Evolutionary conservation across 2,113 vertebrate species (phyloP), one percentile per base, ranked within the genome.

Genomic region (Accipiter cooperii): DNA sequence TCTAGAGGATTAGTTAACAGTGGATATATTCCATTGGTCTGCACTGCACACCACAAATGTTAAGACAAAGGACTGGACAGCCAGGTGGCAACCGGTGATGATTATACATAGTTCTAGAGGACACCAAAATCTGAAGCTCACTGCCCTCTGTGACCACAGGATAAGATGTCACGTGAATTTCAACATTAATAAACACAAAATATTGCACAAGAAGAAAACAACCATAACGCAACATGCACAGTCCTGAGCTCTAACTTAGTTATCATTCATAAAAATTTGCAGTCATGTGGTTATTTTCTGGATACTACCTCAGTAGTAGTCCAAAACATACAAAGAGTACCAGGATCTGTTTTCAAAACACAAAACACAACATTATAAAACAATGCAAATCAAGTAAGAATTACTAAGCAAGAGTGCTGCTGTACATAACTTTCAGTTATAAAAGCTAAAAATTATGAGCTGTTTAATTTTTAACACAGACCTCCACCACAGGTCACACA

Each of bases 191-290:
- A 51, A 76, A 69, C 10, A 54, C 20, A 17, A 84, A 92, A 31
- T 57, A 79, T 5, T 38, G 25, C 21, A 58, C 38, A 83, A 29
- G 26, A 75, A 79, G 5, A 9, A 71, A 87, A 49, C 36, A 65
- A 36, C 5, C 3, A 0, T 31, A 63, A 52, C 0, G 0, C 15
- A 51, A 77, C 22, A 25, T 17, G 33, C 46, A 46, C 22, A 57
- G 24, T 57, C 33, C 60, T 68, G 17, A 88, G n/a, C 25, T 64
- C 83, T 60, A 84, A 60, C 49, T 63, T n/a, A 49, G 17, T n/a
- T 75, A 33, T 4, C 16, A 40, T 46, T 55, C 61, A 83, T 18
- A 71, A 76, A 85, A 75, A 58, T 4, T 54, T 3, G 17, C 7
- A 75, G 17, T 31, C 21, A 18, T 8, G 3, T 13, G 13, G 28